Evolutionary conservation across 2,797 vertebrate species (phyloP).

Genomic region (Artibeus jamaicensis): DNA sequence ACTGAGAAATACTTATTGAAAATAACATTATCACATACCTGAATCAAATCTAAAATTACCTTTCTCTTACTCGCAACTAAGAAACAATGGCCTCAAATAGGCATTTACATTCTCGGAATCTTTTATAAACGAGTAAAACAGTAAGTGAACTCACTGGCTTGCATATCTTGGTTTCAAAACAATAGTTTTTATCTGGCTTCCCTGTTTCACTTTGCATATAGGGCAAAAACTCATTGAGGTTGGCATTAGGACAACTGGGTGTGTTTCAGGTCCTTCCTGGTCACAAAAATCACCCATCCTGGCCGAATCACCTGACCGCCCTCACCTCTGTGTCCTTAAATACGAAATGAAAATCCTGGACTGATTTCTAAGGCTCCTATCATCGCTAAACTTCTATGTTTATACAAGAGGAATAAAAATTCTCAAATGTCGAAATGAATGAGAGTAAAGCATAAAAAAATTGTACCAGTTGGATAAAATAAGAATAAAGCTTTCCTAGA

Average conservation of each 20-base stretch:
- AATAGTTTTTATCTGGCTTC: background rate
- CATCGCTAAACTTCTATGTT: background rate
- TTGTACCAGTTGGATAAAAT: background rate
- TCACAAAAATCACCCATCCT: background rate
- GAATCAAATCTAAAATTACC: background rate
- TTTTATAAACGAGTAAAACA: background rate
- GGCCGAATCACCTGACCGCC: background rate
- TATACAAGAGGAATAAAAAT: background rate
- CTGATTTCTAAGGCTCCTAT: background rate
- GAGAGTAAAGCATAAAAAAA: background rate
- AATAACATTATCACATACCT: background rate
- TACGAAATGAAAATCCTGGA: background rate
- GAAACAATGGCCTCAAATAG: background rate
- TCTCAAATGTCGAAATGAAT: background rate
- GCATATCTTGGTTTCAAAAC: background rate
- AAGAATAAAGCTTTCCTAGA: background rate
- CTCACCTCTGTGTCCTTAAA: background rate
- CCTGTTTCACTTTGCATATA: background rate
- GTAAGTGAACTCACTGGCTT: background rate
- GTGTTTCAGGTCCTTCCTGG: background rate
- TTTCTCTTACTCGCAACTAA: background rate
- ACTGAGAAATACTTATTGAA: conserved; percentile 49
- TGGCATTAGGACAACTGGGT: background rate
- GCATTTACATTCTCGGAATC: background rate
- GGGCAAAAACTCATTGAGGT: background rate